Evolutionary conservation across 2,888 invertebrate genomes (phyloP).

Genomic region (Octodonta nipae): DNA sequence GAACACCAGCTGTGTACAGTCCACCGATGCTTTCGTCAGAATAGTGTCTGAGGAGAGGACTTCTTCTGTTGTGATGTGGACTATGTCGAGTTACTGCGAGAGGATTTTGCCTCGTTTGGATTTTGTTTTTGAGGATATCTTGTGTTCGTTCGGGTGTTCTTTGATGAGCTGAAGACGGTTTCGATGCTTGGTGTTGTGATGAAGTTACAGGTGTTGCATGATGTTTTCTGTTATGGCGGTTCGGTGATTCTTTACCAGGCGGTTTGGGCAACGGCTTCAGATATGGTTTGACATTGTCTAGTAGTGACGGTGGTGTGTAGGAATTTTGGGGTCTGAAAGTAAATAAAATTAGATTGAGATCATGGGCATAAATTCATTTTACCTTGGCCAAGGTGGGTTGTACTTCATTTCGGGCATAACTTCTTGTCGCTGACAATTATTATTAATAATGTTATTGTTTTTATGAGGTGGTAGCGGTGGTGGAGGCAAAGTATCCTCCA

Average conservation of each 20-base stretch:
- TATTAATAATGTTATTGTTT: constrained; percentile 27
- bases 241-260: constrained; percentile 38
- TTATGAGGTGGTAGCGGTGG: constrained; percentile 49
- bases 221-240: constrained; percentile 23
- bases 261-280: constrained; percentile 46
- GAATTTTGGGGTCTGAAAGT: constrained; percentile 29
- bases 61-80: constrained; percentile 29
- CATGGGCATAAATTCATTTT: constrained; percentile 20
- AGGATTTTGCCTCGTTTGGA: constrained; percentile 28
- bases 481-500: constrained; percentile 41
- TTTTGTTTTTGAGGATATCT: constrained; percentile 27
- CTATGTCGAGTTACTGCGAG: constrained; percentile 23
- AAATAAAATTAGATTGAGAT: no score
- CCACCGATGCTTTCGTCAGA: constrained; percentile 52
- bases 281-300: constrained; percentile 37
- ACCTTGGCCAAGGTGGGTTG: constrained; percentile 51
- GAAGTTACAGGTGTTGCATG: not conserved
- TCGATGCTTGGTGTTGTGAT: constrained; percentile 12
- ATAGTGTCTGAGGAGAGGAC: constrained; percentile 48
- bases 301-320: constrained; percentile 20
- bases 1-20: constrained; percentile 27
- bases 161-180: constrained; percentile 15
- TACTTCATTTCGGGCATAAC: constrained; percentile 31
- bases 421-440: constrained; percentile 16
- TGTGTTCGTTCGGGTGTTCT: constrained; percentile 27